These are phyloP conservation scores for Pantherophis alleghaniensis DNA, from an alignment of 2,797 vertebrate genomes.

Conservation along the genomic window DNA sequence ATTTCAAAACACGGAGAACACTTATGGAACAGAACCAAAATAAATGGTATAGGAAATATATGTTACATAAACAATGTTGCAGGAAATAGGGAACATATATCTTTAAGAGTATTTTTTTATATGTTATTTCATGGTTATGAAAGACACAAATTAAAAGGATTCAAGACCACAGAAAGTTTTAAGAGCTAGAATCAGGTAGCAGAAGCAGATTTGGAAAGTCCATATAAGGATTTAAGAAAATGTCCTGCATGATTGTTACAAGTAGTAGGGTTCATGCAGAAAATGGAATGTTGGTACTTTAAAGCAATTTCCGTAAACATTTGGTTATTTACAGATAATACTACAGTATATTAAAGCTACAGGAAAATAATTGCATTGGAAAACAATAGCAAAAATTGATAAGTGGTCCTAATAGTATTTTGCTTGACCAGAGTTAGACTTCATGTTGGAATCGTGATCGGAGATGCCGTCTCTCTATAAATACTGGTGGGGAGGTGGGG, in stretches of 20 bases:
- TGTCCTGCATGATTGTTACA: background rate
- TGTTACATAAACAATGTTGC: background rate
- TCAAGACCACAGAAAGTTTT: background rate
- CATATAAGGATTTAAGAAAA: background rate
- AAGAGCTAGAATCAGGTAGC: background rate
- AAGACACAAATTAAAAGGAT: background rate
- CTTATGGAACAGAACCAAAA: background rate
- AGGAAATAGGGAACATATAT: background rate
- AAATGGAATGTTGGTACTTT: background rate
- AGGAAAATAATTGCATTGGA: background rate
- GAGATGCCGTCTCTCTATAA: no score
- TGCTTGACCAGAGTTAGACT: background rate
- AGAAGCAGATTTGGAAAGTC: background rate
- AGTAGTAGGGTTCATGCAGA: background rate
- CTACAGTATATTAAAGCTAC: background rate
- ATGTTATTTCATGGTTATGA: background rate
- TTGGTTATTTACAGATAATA: background rate
- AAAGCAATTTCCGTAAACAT: background rate
- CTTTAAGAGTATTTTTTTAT: background rate
- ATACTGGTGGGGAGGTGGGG: no score
- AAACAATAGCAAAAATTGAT: constrained; percentile 1
- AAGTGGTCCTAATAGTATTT: background rate
- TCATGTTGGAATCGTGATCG: constrained; percentile 11
- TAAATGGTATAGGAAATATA: background rate
- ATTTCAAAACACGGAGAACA: background rate